Conservation (phyloP, 1,140 invertebrate species). For the Geopemphigus sp. region DNA sequence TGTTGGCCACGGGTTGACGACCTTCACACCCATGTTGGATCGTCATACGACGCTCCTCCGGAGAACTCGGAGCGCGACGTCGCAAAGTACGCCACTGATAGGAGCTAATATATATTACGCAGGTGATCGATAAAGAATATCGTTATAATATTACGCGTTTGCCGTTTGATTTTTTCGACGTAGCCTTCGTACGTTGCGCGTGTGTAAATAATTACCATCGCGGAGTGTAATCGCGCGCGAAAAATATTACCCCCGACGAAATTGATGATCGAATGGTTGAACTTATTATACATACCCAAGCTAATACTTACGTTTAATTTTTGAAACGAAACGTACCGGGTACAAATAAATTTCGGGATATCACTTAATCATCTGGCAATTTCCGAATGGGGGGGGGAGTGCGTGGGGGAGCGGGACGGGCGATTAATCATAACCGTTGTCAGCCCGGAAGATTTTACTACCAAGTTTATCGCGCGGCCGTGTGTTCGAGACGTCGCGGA, state of each 20-base stretch:
- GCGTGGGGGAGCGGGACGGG: too few species aligned
- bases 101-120: too few species aligned
- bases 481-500: background rate
- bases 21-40: too few species aligned
- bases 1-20: too few species aligned
- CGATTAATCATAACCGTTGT: slow-evolving; percentile 36
- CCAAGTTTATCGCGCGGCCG: slow-evolving; percentile 31
- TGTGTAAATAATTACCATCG: too few species aligned
- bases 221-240: background rate
- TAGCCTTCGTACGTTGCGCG: too few species aligned
- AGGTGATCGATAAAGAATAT: too few species aligned
- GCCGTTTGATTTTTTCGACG: too few species aligned
- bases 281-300: slow-evolving; percentile 8
- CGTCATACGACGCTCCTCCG: too few species aligned
- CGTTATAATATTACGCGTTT: too few species aligned
- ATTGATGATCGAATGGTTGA: slow-evolving; percentile 6
- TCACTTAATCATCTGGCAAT: slow-evolving; percentile 20
- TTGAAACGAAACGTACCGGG: background rate
- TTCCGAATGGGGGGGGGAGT: slow-evolving; percentile 2
- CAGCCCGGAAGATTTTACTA: slow-evolving; percentile 30
- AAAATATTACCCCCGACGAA: background rate
- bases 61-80: too few species aligned
- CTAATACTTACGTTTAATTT: slow-evolving; percentile 22
- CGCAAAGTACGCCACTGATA: too few species aligned
- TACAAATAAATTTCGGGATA: slow-evolving; percentile 21